Base-by-base conservation (phyloP, 1,140 invertebrate genomes). In the Philopotamus ludificatus region DNA sequence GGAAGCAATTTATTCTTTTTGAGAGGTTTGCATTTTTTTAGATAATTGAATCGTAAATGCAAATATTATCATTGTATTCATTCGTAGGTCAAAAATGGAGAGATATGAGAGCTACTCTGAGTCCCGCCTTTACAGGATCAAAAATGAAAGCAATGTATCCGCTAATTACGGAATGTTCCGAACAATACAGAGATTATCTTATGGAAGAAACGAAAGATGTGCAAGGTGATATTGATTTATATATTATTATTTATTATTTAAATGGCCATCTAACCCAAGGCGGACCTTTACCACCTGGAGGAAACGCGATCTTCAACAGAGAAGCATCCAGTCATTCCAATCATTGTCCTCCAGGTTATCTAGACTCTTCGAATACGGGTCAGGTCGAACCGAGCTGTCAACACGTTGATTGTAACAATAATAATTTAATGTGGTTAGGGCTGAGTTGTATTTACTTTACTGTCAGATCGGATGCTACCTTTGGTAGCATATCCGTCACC, bases 131-230 rank as follows among this genome's bases (percentile, higher is more conserved):
- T 58, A 84, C 82, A 0, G 72, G 76, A 0, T 75, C 76, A 26
- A 83, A 83, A 71, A 82, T 83, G 79, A 75, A 75, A 28, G 62
- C 54, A 12, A 83, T 83, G 79, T 82, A 79, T 50, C 65, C 66
- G 2, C 47, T 84, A n/a, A 79, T 84, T 64, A 71, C 71, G 3
- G 76, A 81, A 26, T 75, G 73, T 59, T 74, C 73, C 0, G 44
- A 72, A 28, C 61, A 72, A 53, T 74, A 72, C 28, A 65, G 20
- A 62, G 70, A 57, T 62, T 66, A 61, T 23, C 58, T 67, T 16
- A 58, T 65, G 28, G 20, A 15, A 20, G 34, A 42, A 18, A 21
- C 23, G 2, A 18, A 47, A 49, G 2, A 50, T 47, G n/a, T 7
- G 20, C 3, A 45, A 7, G 20, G 20, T 45, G n/a, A 18, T 45